Evolutionary conservation across 2,797 vertebrate species (phyloP), one percentile per base, ranked within the genome.

Genomic region (Brachyrhaphis roseni): DNA sequence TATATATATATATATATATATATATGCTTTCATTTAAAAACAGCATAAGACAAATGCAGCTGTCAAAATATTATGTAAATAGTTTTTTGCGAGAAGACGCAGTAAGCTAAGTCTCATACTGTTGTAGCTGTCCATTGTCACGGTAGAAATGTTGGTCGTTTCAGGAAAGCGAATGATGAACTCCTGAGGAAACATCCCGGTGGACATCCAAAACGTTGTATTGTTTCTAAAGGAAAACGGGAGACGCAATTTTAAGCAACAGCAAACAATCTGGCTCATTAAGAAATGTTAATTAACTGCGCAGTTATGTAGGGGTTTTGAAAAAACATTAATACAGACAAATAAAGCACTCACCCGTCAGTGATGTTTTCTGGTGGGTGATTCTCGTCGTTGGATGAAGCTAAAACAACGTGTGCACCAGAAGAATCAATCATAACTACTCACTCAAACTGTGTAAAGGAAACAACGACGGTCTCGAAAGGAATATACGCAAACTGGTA

Each of bases 121-220:
- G 84, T 96, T 96, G 59, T 96, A 97, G 92, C 96, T 97, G 79
- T 97, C 96, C 81, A 99, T 86, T 46, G 94, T 87, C 55, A 99
- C 92, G 1, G 92, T 93, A 75, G 91, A 94, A 73, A 99, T 88
- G 66, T 86, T 96, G 10, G 96, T 94, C 8, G 95, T 81, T 76
- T 95, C 93, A 79, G 95, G 92, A 87, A 99, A 97, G 74, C 93
- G 95, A 82, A 99, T 91, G 85, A 98, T 96, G 85, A 99, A 92
- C 89, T 98, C 98, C 82, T 99, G 98, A 0, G 98, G 98, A 94
- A 98, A 99, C 97, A 98, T 97, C 55, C 98, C 98, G 1, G 98
- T 99, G 26, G 98, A 97, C 12, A 96, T 95, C 98, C 98, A 99
- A 87, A 99, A 99, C 0, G 97, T 98, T 82, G 96, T 94, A 0